phyloP scores from a whole-genome alignment of 1,140 invertebrate species.

The Saccostrea glomerata region DNA sequence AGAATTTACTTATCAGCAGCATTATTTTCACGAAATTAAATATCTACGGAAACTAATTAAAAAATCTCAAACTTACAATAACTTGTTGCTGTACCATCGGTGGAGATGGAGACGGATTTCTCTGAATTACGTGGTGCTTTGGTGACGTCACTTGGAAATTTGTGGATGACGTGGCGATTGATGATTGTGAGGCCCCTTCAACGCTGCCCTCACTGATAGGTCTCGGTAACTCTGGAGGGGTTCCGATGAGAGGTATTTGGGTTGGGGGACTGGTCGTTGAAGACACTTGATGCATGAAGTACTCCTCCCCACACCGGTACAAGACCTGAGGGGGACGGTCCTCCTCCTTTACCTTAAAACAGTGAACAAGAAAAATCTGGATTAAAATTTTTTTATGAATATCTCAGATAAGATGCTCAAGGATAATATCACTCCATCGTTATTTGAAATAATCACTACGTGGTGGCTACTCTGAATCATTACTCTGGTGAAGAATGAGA shows the following conservation, averaged over 20 bases:
- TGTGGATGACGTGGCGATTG: not conserved
- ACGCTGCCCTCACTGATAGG: conserved; percentile 1
- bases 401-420: too few species aligned
- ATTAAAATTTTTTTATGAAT: too few species aligned
- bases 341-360: conserved; percentile 21
- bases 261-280: conserved; percentile 26
- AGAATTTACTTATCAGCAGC: too few species aligned
- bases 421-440: too few species aligned
- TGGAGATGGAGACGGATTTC: not conserved
- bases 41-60: too few species aligned
- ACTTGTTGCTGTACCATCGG: conserved; percentile 1
- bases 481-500: too few species aligned
- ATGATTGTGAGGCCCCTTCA: not conserved
- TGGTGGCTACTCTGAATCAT: too few species aligned
- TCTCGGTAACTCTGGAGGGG: not conserved
- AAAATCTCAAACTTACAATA: not conserved
- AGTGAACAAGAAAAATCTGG: not conserved
- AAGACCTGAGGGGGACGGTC: conserved; percentile 40
- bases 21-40: too few species aligned
- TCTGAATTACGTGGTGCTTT: not conserved
- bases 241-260: conserved; percentile 25
- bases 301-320: conserved; percentile 39
- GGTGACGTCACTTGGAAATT: not conserved
- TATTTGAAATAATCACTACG: too few species aligned
- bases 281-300: conserved; percentile 40